phyloP scores from a whole-genome alignment of 2,113 vertebrate species.

The Scartelaos histophorus region DNA sequence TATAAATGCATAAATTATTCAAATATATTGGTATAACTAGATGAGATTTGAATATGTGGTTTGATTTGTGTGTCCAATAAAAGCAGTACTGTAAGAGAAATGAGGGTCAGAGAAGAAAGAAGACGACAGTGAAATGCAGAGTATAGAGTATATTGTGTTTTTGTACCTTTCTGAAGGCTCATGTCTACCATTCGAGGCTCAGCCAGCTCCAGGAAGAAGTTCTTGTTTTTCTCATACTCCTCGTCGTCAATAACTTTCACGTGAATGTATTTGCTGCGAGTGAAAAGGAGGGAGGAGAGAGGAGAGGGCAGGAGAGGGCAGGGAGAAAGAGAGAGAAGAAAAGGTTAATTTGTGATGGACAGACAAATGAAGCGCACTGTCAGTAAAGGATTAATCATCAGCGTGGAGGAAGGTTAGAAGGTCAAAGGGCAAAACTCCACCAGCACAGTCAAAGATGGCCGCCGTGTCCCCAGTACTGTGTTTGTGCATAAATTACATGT shows the following conservation, averaged over 20 bases:
- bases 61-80: not conserved
- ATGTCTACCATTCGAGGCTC: constrained; percentile 88
- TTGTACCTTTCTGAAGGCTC: constrained; percentile 81
- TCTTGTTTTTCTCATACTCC: constrained; percentile 99
- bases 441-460: not conserved
- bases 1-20: not conserved
- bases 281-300: constrained; percentile 32
- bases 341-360: constrained; percentile 69
- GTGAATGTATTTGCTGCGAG: constrained; percentile 96
- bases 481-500: not conserved
- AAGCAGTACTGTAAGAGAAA: not conserved
- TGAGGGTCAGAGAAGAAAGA: constrained; percentile 15
- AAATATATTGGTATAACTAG: not conserved
- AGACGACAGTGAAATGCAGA: constrained; percentile 14
- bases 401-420: constrained; percentile 58
- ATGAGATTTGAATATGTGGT: not conserved
- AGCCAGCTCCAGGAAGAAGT: constrained; percentile 99
- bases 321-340: constrained; percentile 40
- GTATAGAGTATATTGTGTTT: not conserved
- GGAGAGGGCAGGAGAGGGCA: constrained; percentile 18
- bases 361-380: constrained; percentile 58
- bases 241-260: constrained; percentile 99
- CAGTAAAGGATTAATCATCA: constrained; percentile 66
- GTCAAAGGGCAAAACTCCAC: constrained; percentile 51
- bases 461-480: not conserved